Evolutionary conservation across 2,888 invertebrate species (phyloP).

Genomic region (Zaprionus lineosus): DNA sequence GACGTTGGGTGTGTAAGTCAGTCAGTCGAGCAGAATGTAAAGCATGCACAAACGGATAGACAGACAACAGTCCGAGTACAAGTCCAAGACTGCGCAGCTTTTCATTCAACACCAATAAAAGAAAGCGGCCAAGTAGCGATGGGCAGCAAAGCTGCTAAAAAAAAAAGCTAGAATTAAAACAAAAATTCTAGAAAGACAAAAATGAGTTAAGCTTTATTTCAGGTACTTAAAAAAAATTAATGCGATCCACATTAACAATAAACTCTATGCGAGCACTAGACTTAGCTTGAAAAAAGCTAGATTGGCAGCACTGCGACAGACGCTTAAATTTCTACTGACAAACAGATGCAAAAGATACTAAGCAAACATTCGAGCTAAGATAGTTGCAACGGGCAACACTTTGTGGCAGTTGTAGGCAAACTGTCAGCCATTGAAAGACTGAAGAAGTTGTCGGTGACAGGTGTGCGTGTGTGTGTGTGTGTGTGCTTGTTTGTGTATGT

Average conservation of each 20-base stretch:
- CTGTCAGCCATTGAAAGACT: constrained; percentile 47
- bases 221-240: neutral
- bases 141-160: no score
- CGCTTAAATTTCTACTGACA: neutral
- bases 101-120: constrained; percentile 26
- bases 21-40: constrained; percentile 36
- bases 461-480: constrained; percentile 10
- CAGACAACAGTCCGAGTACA: constrained; percentile 48
- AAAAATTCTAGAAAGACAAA: no score
- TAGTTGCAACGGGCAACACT: constrained; percentile 47
- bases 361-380: constrained; percentile 64
- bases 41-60: constrained; percentile 52
- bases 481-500: constrained; percentile 12
- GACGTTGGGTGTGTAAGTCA: constrained; percentile 27
- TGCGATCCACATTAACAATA: no score
- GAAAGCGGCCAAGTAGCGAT: constrained; percentile 20
- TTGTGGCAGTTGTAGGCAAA: constrained; percentile 47
- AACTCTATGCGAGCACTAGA: no score
- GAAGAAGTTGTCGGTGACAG: constrained; percentile 26
- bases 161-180: no score
- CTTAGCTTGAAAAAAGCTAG: no score
- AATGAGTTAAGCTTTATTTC: no score
- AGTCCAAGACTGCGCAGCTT: constrained; percentile 4
- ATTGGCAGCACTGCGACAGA: neutral
- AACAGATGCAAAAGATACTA: constrained; percentile 49